Evolutionary conservation across 2,888 invertebrate genomes (phyloP).

Genomic region (Calliphora vomitoria): DNA sequence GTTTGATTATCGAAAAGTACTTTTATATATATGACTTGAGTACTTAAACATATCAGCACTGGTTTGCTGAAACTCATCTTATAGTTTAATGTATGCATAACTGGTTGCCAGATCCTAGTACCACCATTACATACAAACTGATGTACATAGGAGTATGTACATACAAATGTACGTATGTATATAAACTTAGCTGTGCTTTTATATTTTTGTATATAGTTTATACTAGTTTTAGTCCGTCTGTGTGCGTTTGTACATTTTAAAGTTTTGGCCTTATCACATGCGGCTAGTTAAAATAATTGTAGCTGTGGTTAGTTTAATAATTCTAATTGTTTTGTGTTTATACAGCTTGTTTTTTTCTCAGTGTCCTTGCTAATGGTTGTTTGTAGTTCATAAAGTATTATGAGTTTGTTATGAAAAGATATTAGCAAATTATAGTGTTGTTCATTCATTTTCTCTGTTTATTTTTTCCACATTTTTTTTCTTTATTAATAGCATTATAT

Average conservation of each 20-base stretch:
- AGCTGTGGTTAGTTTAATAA: slow-evolving; percentile 70
- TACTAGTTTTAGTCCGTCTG: not conserved
- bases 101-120: not conserved
- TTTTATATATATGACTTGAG: not conserved
- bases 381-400: slow-evolving; percentile 61
- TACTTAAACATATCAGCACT: not conserved
- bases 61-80: not conserved
- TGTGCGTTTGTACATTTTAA: slow-evolving; percentile 37
- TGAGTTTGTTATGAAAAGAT: slow-evolving; percentile 56
- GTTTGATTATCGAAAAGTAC: no score
- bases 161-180: no score
- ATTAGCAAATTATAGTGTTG: slow-evolving; percentile 59
- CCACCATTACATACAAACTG: not conserved
- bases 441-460: slow-evolving; percentile 2
- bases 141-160: no score
- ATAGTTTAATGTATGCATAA: not conserved
- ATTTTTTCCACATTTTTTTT: slow-evolving; percentile 1
- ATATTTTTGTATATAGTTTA: not conserved
- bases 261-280: slow-evolving; percentile 60
- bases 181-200: not conserved
- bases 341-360: slow-evolving; percentile 32
- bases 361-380: slow-evolving; percentile 57
- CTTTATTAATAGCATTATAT: slow-evolving; percentile 7
- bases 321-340: slow-evolving; percentile 67
- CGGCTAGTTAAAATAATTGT: slow-evolving; percentile 67